Base-by-base conservation (phyloP, 2,113 vertebrate genomes). In the Egretta garzetta region DNA sequence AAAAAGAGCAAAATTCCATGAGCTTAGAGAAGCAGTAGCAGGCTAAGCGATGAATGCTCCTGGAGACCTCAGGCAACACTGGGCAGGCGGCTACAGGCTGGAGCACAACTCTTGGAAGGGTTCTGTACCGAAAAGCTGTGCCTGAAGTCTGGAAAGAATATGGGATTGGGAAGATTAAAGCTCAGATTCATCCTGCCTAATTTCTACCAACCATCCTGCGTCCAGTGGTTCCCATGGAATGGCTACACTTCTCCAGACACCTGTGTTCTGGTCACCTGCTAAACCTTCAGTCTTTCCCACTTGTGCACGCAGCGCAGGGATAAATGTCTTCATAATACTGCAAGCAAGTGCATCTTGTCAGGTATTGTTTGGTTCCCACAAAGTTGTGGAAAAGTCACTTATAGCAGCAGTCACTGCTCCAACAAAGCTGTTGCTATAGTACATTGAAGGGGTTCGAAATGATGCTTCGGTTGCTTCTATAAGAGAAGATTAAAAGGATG, bases 101-200 rank as follows among this genome's bases (percentile, higher is more conserved):
- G 0, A 81, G 43, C 52, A 43, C 68, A 74, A 1, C 35, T 67
- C 35, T 49, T 58, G 39, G 24, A 66, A 64, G 41, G 6, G 13
- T 28, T 86, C 62, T 41, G 0, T 49, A 30, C 22, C 27, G 41
- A 76, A 73, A 35, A 50, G 18, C 26, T 0, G 0, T 52, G 43
- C 39, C 77, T 68, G 52, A 75, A 76, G 32, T 50, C 37, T 66
- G 33, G n/a, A 26, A 62, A 35, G 71, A 75, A 11, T 17, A 28
- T 22, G 28, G 14, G 3, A 19, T 86, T 8, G 9, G 35, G 43
- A 64, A 58, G 26, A 47, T 15, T 11, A 68, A 85, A 73, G 39
- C 9, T 88, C 45, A 47, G 32, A 19, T 12, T 74, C 27, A 50
- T 80, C 2, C n/a, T 76, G 39, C 30, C 23, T 60, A 1, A 32